Evolutionary conservation across 2,113 vertebrate genomes (phyloP).

Genomic region (Cepphus grylle): DNA sequence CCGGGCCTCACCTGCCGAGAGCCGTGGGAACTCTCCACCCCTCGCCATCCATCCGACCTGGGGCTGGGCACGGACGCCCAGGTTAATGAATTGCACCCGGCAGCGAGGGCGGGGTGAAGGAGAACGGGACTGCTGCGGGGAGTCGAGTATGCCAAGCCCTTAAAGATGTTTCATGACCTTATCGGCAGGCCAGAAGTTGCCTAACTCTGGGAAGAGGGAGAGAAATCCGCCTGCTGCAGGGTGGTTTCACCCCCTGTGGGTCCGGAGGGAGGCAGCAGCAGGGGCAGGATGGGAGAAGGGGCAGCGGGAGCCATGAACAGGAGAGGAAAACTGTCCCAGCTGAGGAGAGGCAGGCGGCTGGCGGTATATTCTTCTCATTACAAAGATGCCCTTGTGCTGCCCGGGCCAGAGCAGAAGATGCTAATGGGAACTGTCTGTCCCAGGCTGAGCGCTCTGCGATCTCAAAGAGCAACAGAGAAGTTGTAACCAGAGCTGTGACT

Average conservation of each 20-base stretch:
- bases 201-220: constrained; percentile 50
- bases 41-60: constrained; percentile 39
- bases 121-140: background rate
- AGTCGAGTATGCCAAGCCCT: background rate
- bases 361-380: background rate
- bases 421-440: background rate
- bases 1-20: background rate
- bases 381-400: background rate
- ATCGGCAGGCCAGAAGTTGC: constrained; percentile 64
- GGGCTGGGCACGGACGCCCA: constrained; percentile 64
- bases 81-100: background rate
- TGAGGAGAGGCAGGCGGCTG: background rate
- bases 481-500: background rate
- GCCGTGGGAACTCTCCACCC: background rate
- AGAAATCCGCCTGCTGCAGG: background rate
- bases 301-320: background rate
- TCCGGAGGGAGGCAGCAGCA: background rate
- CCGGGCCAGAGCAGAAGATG: background rate
- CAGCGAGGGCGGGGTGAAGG: background rate
- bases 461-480: background rate
- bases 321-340: background rate
- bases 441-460: background rate
- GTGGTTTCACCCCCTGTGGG: accelerated
- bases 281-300: background rate
- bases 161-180: constrained; percentile 36